Evolutionary conservation across 2,113 vertebrate species (phyloP).

Genomic region (Eulacestoma nigropectus): DNA sequence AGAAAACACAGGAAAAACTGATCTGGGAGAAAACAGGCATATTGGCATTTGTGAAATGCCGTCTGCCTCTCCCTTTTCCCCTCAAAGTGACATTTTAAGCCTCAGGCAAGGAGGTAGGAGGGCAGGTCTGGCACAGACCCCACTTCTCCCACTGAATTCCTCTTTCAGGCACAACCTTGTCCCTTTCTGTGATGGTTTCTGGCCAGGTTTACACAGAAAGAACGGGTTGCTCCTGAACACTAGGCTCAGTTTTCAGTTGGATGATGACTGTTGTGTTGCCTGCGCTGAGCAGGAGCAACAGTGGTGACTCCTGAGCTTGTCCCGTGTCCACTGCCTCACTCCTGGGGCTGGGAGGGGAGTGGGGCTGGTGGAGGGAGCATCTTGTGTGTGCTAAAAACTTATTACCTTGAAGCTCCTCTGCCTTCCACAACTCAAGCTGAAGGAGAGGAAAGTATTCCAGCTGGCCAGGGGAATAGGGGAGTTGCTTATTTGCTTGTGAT

Average conservation of each 20-base stretch:
- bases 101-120: neutral
- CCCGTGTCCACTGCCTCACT: neutral
- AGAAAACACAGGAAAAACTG: neutral
- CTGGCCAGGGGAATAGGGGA: accelerated
- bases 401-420: neutral
- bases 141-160: neutral
- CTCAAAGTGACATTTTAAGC: neutral
- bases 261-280: accelerated
- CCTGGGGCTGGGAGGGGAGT: no score
- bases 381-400: accelerated
- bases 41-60: neutral
- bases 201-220: neutral
- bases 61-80: neutral
- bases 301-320: neutral
- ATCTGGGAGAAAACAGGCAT: neutral
- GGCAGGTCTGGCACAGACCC: neutral
- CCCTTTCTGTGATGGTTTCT: neutral
- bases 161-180: neutral
- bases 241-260: neutral
- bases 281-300: neutral
- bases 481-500: neutral
- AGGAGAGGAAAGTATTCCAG: neutral
- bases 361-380: neutral
- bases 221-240: neutral
- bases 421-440: neutral